Conservation (phyloP, 2,888 invertebrate genomes). For the Athalia cordata region DNA sequence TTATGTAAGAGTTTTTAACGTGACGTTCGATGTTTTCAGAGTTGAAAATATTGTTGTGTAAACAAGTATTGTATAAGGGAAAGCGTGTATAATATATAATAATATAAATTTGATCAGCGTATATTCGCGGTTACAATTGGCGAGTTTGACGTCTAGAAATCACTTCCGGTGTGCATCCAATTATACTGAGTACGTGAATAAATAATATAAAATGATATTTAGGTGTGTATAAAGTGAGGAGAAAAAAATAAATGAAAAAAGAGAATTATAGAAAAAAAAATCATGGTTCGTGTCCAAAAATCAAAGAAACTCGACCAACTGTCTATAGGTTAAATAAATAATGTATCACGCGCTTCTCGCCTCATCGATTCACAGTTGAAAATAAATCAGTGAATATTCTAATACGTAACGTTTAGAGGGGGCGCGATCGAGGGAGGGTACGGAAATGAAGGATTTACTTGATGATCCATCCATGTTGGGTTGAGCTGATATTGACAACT, state of each 20-base stretch:
- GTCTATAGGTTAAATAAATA: conserved; percentile 1
- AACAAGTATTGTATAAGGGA: neutral
- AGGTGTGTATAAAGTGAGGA: conserved; percentile 20
- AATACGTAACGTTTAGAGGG: neutral
- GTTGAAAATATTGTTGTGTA: neutral
- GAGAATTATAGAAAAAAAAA: neutral
- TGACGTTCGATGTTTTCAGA: neutral
- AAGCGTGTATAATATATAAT: neutral
- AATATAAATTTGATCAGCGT: neutral
- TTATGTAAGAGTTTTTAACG: conserved; percentile 13
- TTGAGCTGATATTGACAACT: neutral
- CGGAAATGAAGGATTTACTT: neutral
- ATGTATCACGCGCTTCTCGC: conserved; percentile 6
- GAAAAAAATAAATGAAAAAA: neutral
- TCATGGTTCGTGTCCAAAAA: conserved; percentile 19
- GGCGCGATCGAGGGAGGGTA: neutral
- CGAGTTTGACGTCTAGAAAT: neutral
- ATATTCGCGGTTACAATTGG: neutral
- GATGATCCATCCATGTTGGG: neutral
- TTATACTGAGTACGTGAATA: conserved; percentile 27
- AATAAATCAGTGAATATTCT: neutral
- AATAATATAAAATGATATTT: conserved; percentile 14
- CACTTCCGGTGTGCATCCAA: conserved; percentile 12
- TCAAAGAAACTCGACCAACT: conserved; percentile 36
- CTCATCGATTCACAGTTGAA: neutral